Percentiles rank a stretch among this genome's conserved stretches.
These are phyloP conservation scores for Drosophila albomicans DNA, from an alignment of 1,140 invertebrate genomes.

Conservation along the genomic window DNA sequence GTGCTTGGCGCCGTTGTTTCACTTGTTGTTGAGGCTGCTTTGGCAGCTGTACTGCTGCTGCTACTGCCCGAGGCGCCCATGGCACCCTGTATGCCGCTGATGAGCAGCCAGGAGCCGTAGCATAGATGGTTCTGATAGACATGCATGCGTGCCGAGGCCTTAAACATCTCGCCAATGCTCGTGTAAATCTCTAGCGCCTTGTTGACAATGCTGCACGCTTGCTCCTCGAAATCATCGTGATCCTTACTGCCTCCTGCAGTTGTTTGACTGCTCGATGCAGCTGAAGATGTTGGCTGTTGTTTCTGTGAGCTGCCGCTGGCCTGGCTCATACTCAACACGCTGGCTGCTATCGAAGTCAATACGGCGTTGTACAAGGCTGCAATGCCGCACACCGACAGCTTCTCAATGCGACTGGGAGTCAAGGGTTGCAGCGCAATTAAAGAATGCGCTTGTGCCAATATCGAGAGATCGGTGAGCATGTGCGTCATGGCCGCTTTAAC, in stretches of 20 bases:
- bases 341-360: constrained; percentile 88
- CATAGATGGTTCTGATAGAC: constrained; percentile 95
- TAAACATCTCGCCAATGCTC: constrained; percentile 91
- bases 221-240: constrained; percentile 77
- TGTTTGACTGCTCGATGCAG: constrained; percentile 45
- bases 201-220: constrained; percentile 85
- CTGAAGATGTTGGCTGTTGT: constrained; percentile 48
- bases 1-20: constrained; percentile 58
- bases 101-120: constrained; percentile 94
- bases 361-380: constrained; percentile 92
- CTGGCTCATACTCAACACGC: constrained; percentile 85
- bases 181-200: constrained; percentile 93
- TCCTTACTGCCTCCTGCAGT: constrained; percentile 52
- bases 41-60: constrained; percentile 31
- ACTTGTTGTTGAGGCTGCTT: constrained; percentile 16
- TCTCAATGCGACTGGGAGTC: constrained; percentile 91
- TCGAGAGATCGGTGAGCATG: constrained; percentile 93
- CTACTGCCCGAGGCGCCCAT: constrained; percentile 84
- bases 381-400: constrained; percentile 91
- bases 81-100: constrained; percentile 92
- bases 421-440: constrained; percentile 93
- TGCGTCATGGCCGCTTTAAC: constrained; percentile 84
- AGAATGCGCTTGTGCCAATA: constrained; percentile 92
- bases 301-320: constrained; percentile 71
- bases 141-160: constrained; percentile 93